These are phyloP conservation scores for Morone chrysops DNA, from an alignment of 2,113 vertebrate species.

Conservation along the genomic window DNA sequence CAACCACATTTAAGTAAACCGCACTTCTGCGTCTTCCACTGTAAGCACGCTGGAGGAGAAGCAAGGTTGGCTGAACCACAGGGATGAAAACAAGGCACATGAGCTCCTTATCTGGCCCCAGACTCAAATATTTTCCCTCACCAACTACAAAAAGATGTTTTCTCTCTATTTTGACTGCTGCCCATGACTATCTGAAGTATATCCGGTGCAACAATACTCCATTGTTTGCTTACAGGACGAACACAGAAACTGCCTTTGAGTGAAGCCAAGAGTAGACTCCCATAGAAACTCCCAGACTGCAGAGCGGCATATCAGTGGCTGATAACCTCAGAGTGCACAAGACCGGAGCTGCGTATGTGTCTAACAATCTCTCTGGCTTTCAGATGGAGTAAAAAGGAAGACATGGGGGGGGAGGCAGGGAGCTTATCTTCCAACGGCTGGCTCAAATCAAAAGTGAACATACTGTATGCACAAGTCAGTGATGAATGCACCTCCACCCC, in stretches of 20 bases:
- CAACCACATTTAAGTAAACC: slow-evolving; percentile 9
- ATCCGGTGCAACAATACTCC: slow-evolving; percentile 70
- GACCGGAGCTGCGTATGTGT: slow-evolving; percentile 18
- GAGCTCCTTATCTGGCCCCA: slow-evolving; percentile 49
- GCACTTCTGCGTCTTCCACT: background rate
- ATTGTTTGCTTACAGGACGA: slow-evolving; percentile 68
- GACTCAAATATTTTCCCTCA: slow-evolving; percentile 37
- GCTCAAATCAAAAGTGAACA: background rate
- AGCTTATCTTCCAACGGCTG: background rate
- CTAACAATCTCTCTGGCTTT: slow-evolving; percentile 2
- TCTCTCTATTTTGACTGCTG: slow-evolving; percentile 50
- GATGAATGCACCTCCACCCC: background rate
- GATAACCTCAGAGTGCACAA: slow-evolving; percentile 42
- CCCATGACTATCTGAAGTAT: slow-evolving; percentile 50
- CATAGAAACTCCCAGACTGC: slow-evolving; percentile 27
- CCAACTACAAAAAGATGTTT: slow-evolving; percentile 33
- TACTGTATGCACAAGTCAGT: background rate
- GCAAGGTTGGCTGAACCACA: background rate
- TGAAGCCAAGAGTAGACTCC: slow-evolving; percentile 47
- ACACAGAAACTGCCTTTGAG: slow-evolving; percentile 59
- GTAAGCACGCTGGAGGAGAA: background rate
- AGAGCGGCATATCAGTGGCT: background rate
- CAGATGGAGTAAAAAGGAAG: background rate
- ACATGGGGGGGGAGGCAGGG: background rate
- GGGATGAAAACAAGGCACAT: slow-evolving; percentile 24